Conservation (phyloP, 53 echinoderm and acorn worm genomes). For the Temnopleurus reevesii region DNA sequence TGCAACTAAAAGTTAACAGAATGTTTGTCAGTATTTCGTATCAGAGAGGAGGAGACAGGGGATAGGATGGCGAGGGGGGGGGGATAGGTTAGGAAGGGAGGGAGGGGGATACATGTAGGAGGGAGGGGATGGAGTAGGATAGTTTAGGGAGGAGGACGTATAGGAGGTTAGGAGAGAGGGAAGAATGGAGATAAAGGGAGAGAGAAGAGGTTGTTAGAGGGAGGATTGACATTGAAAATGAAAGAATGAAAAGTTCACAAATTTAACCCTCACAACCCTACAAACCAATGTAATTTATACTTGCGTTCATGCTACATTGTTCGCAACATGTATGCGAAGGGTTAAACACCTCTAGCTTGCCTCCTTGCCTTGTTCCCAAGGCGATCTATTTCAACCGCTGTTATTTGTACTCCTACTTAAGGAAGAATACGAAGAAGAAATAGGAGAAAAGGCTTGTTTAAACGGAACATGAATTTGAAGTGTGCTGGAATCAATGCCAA, state of each 20-base stretch:
- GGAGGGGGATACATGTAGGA: no score
- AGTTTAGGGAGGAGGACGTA: no score
- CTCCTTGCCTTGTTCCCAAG: conserved; percentile 14
- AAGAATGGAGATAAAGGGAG: neutral
- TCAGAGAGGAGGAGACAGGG: no score
- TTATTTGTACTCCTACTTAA: neutral
- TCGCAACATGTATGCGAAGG: neutral
- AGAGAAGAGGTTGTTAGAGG: no score
- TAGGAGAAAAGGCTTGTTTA: neutral
- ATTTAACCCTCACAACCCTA: neutral
- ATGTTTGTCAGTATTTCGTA: no score
- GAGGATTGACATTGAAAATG: no score
- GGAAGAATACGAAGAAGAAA: neutral
- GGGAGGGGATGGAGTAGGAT: no score
- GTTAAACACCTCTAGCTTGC: neutral
- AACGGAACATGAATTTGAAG: neutral
- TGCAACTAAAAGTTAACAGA: no score
- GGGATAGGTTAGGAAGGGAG: no score
- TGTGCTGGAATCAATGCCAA: neutral
- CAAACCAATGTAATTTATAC: no score
- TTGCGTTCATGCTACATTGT: neutral
- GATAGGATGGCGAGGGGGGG: no score
- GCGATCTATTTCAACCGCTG: conserved; percentile 4
- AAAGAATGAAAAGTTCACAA: neutral
- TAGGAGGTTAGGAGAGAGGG: no score